Evolutionary conservation across 2,888 invertebrate genomes (phyloP), one percentile per base, ranked within the genome.

Genomic region (Caenorhabditis sp.): DNA sequence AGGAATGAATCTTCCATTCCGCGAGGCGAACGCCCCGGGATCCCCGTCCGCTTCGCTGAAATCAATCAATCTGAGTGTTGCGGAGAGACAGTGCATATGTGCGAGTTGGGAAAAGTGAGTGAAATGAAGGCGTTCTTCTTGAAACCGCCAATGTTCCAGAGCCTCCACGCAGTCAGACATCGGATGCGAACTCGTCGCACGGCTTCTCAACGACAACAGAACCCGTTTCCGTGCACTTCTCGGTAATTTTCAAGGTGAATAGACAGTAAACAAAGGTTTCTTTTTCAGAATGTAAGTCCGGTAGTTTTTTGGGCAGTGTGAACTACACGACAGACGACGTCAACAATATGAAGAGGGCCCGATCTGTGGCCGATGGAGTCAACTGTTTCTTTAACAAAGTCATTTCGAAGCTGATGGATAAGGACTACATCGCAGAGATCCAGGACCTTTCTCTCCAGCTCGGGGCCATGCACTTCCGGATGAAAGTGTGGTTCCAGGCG

Each of bases 401-500:
- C n/a, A 77, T 80, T 1, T 72, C 72, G 27, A 78, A 75, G 26
- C 43, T 78, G 6, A 68, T 66, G 56, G 68, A 72, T 17, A 37
- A 59, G 0, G 65, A 75, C 32, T 63, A 53, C 46, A 37, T 76
- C 15, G 66, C 58, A n/a, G 78, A 80, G 53, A 72, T 80, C 20
- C 53, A 66, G 15, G 61, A 72, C 20, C 59, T 78, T 32, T 75
- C 78, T n/a, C 63, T 75, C 20, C 75, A 78, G 41, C 63, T 80
- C 8, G 80, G 80, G n/a, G 80, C 80, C 45, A 66, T 78, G 68
- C 80, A 80, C 37, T 80, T 78, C 52, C 50, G 75, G 20, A 75
- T 72, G 71, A 71, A 77, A 30, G 80, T 80, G 9, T 80, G 78
- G 78, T 80, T 80, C 24, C 75, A 80, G 52, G 80, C 80, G 13